Percentiles rank a stretch among this genome's conserved stretches.
Conservation (phyloP, 2,888 invertebrate genomes). For the Sabellastarte sp. region DNA sequence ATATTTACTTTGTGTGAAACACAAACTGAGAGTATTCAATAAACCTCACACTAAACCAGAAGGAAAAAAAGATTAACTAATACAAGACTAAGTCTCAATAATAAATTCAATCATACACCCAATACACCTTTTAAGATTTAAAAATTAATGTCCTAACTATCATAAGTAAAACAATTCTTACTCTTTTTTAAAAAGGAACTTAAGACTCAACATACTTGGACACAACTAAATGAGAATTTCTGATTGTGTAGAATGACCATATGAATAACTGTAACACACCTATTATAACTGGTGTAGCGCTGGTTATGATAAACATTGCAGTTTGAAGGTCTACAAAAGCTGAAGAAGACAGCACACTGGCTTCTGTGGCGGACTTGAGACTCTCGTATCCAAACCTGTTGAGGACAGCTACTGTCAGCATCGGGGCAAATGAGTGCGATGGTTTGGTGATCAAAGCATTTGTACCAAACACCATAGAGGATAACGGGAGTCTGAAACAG, state of each 20-base stretch:
- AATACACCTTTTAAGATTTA: too few relatives aligned
- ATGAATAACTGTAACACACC: slow-evolving; percentile 37
- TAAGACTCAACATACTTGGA: slow-evolving; percentile 10
- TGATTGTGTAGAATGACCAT: slow-evolving; percentile 43
- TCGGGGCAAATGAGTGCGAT: slow-evolving; percentile 52
- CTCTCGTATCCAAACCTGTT: slow-evolving; percentile 46
- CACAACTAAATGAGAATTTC: slow-evolving; percentile 17
- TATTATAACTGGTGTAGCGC: slow-evolving; percentile 38
- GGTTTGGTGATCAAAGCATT: slow-evolving; percentile 56
- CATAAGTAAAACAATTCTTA: too few relatives aligned
- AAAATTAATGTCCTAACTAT: too few relatives aligned
- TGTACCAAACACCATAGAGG: slow-evolving; percentile 53
- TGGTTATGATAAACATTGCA: slow-evolving; percentile 41
- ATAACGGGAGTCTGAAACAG: slow-evolving; percentile 46
- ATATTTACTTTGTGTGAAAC: too few relatives aligned
- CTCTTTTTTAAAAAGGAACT: too few relatives aligned
- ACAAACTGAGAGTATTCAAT: too few relatives aligned
- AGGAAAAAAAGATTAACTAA: too few relatives aligned
- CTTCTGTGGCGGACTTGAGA: neutral
- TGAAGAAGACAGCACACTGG: neutral
- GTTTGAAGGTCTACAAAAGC: slow-evolving; percentile 26
- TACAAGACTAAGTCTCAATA: too few relatives aligned
- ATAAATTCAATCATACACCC: too few relatives aligned
- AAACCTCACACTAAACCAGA: too few relatives aligned
- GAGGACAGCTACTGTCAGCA: slow-evolving; percentile 48